Evolutionary conservation across 1,140 invertebrate genomes (phyloP).

Genomic region (Elysia chlorotica): DNA sequence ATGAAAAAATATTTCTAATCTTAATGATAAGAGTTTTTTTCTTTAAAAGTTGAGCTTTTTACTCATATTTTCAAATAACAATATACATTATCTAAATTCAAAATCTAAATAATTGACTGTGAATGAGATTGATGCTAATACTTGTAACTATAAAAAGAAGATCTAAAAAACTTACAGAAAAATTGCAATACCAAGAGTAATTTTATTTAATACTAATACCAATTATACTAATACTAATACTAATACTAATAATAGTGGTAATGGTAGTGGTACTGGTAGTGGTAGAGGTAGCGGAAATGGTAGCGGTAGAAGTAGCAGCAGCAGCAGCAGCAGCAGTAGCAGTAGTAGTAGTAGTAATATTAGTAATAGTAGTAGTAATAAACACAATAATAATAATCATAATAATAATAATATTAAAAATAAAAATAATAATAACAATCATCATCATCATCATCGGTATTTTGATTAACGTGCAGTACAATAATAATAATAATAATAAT

Average conservation of each 20-base stretch:
- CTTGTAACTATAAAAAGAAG: too few species aligned
- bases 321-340: not conserved
- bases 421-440: not conserved
- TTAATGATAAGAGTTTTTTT: too few species aligned
- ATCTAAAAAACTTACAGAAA: slow-evolving; percentile 5
- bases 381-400: not conserved
- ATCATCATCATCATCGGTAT: not conserved
- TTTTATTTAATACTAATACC: too few species aligned
- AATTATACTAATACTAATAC: not conserved
- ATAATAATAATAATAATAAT: not conserved
- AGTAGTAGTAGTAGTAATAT: not conserved
- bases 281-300: not conserved
- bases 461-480: not conserved
- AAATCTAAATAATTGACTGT: too few species aligned
- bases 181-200: not conserved
- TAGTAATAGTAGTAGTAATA: not conserved
- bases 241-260: not conserved
- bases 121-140: too few species aligned
- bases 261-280: not conserved
- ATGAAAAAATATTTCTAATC: too few species aligned
- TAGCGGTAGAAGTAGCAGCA: not conserved
- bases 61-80: too few species aligned
- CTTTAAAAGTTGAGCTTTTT: too few species aligned
- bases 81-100: too few species aligned
- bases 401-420: not conserved